Evolutionary conservation across 2,113 vertebrate genomes (phyloP).

Genomic region (Podilymbus podiceps): DNA sequence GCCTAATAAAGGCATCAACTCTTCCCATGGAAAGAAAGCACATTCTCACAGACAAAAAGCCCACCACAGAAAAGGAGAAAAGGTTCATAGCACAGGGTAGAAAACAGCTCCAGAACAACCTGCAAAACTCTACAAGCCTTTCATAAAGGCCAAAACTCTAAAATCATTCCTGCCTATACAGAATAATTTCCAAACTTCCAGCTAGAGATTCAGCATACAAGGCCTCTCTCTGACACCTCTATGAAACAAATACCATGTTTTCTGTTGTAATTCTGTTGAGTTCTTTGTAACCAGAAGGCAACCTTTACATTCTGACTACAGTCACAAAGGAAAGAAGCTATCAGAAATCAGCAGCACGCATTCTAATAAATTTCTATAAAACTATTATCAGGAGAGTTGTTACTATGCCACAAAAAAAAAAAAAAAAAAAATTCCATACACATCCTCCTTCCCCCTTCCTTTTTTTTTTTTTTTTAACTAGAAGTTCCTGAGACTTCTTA

Average conservation of each 20-base stretch:
- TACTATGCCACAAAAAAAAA: neutral
- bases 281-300: neutral
- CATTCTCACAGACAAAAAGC: neutral
- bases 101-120: neutral
- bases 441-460: accelerated
- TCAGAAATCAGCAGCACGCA: neutral
- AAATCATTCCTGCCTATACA: neutral
- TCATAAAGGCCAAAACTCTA: neutral
- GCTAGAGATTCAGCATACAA: neutral
- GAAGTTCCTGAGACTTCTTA: neutral
- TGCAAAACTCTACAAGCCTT: neutral
- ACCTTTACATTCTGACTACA: neutral
- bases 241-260: neutral
- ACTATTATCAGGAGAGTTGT: neutral
- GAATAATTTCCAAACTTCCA: neutral
- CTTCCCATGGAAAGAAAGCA: neutral
- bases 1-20: neutral
- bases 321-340: neutral
- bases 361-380: neutral
- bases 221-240: neutral
- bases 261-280: neutral
- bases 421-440: neutral
- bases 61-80: accelerated
- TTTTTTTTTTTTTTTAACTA: neutral
- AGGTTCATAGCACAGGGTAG: neutral